These are phyloP conservation scores for Anabas testudineus DNA, from an alignment of 2,797 vertebrate genomes.

Conservation along the genomic window DNA sequence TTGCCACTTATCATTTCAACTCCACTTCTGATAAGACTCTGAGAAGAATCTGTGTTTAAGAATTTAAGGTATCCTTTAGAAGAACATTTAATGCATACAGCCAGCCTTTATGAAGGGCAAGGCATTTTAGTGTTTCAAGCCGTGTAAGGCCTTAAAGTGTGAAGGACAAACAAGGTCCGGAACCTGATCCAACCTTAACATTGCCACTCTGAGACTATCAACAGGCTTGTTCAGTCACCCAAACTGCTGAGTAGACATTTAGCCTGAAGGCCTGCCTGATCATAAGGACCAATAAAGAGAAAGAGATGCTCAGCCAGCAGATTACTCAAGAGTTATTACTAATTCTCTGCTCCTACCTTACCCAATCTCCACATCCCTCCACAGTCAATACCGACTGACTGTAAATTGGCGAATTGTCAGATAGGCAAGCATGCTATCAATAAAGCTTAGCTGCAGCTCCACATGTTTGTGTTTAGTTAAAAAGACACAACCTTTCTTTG, in stretches of 20 bases:
- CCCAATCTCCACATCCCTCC: background rate
- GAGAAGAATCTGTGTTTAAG: too few species aligned
- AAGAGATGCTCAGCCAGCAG: slow-evolving; percentile 24
- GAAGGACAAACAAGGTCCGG: slow-evolving; percentile 31
- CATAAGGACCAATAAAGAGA: slow-evolving; percentile 36
- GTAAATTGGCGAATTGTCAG: slow-evolving; percentile 34
- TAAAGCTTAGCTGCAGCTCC: background rate
- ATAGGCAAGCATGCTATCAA: slow-evolving; percentile 23
- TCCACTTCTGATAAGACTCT: too few species aligned
- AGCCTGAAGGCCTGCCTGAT: slow-evolving; percentile 23
- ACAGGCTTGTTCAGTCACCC: slow-evolving; percentile 42
- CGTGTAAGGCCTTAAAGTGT: slow-evolving; percentile 16
- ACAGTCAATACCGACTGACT: slow-evolving; percentile 36
- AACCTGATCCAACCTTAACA: slow-evolving; percentile 30
- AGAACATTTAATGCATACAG: too few species aligned
- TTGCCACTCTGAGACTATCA: slow-evolving; percentile 28
- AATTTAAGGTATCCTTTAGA: too few species aligned
- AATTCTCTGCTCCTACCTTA: slow-evolving; percentile 15
- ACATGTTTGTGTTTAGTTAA: slow-evolving; percentile 34
- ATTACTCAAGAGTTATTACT: slow-evolving; percentile 28
- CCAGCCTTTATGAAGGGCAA: background rate
- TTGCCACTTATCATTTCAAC: too few species aligned
- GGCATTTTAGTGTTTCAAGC: background rate
- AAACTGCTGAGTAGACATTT: slow-evolving; percentile 39
- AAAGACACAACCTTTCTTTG: slow-evolving; percentile 32